These are phyloP conservation scores for Hyposoter didymator DNA, from an alignment of 2,888 invertebrate species.

Conservation along the genomic window DNA sequence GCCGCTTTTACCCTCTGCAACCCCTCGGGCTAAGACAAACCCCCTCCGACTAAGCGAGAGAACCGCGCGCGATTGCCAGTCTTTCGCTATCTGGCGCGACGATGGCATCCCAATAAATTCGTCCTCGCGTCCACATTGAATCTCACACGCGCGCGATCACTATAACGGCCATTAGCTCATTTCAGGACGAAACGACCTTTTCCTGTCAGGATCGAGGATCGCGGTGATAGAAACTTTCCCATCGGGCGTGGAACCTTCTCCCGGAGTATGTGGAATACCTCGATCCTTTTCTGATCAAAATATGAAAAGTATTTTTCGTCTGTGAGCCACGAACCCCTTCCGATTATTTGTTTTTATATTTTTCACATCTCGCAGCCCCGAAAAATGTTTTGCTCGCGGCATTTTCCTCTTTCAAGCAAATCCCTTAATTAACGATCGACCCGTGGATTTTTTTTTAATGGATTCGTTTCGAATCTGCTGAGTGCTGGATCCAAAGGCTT, in stretches of 20 bases:
- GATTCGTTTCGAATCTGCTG: not conserved
- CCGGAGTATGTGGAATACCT: not conserved
- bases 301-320: not conserved
- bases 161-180: conserved; percentile 2
- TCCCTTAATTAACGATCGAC: not conserved
- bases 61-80: conserved; percentile 60
- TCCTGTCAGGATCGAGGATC: not conserved
- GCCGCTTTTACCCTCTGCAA: conserved; percentile 59
- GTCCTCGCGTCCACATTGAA: conserved; percentile 1
- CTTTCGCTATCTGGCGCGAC: conserved; percentile 62
- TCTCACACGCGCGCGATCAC: conserved; percentile 38
- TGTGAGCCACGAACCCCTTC: not conserved
- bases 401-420: not conserved
- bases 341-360: not conserved
- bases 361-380: not conserved
- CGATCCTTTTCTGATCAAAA: conserved; percentile 5
- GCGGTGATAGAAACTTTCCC: not conserved
- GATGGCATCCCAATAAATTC: conserved; percentile 59
- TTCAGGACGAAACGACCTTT: not conserved
- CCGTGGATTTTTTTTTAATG: not conserved
- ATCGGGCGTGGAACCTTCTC: not conserved
- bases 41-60: conserved; percentile 46
- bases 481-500: not conserved
- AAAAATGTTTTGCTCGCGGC: not conserved
- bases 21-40: conserved; percentile 61